A percentile compares a stretch with the other conserved stretches of the same genome.
phyloP scores from a whole-genome alignment of 2,113 vertebrate genomes.

The Ranitomeya imitator region DNA sequence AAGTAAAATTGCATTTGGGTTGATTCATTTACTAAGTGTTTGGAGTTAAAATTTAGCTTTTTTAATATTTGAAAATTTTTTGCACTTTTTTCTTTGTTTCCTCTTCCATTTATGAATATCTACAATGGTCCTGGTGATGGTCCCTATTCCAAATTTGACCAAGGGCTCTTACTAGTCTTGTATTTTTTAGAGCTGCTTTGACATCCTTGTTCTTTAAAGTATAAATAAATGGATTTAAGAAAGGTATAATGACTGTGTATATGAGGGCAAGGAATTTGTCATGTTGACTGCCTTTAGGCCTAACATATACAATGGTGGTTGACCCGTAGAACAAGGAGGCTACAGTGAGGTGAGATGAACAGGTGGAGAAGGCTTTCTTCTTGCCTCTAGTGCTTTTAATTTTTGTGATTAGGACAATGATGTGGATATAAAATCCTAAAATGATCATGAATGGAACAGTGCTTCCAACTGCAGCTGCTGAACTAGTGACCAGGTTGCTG shows the following conservation, averaged over 20 bases:
- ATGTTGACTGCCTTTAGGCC: conserved; percentile 52
- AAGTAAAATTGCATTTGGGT: too few species aligned
- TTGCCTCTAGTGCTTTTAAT: conserved; percentile 56
- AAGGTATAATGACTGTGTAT: conserved; percentile 60
- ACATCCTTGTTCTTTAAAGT: conserved; percentile 65
- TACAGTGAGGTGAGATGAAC: conserved; percentile 61
- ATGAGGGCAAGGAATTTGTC: conserved; percentile 63
- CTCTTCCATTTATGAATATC: too few species aligned
- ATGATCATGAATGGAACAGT: background rate
- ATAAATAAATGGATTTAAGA: conserved; percentile 65
- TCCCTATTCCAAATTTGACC: background rate
- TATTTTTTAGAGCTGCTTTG: conserved; percentile 57
- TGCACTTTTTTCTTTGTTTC: too few species aligned
- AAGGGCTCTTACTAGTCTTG: background rate
- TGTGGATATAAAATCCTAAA: conserved; percentile 26
- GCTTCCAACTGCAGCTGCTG: background rate
- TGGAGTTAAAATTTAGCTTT: too few species aligned
- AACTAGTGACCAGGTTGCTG: background rate
- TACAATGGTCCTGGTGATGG: too few species aligned
- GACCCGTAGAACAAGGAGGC: conserved; percentile 61
- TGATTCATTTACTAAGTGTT: too few species aligned
- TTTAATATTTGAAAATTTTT: too few species aligned
- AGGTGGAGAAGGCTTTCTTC: conserved; percentile 64
- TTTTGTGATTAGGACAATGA: conserved; percentile 55
- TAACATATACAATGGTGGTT: conserved; percentile 63